Conservation (phyloP, 2,113 vertebrate species). For the Caranx ignobilis region DNA sequence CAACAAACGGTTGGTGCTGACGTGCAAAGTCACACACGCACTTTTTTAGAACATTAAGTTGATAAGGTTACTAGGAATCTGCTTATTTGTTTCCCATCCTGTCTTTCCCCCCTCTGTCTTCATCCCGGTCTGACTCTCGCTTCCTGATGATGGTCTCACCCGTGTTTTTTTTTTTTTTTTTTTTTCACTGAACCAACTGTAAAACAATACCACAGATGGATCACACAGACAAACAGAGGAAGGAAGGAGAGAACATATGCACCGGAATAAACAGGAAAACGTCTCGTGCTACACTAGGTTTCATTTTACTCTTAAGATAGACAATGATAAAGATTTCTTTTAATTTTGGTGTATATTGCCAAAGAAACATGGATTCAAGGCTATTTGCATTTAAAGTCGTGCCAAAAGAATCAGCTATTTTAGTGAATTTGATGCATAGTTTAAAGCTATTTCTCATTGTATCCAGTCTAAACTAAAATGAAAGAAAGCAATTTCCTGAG, state of each 20-base stretch:
- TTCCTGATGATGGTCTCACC: conserved; percentile 63
- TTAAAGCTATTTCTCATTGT: neutral
- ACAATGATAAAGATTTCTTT: neutral
- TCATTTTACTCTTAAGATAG: neutral
- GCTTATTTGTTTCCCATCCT: conserved; percentile 51
- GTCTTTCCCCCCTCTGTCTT: conserved; percentile 40
- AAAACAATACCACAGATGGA: conserved; percentile 73
- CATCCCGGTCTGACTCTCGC: conserved; percentile 56
- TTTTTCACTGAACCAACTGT: conserved; percentile 48
- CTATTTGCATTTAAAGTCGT: neutral
- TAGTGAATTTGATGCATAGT: neutral
- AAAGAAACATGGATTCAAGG: neutral
- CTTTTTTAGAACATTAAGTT: neutral
- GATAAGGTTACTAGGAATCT: conserved; percentile 48
- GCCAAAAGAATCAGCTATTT: neutral
- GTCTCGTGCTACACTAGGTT: conserved; percentile 6
- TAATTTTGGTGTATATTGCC: neutral
- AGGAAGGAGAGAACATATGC: conserved; percentile 67
- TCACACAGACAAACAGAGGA: conserved; percentile 69
- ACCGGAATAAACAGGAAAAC: conserved; percentile 63
- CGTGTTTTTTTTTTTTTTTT: conserved; percentile 30
- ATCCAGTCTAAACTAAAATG: neutral
- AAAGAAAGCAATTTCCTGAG: conserved; percentile 13
- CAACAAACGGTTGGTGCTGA: neutral
- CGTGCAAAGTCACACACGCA: neutral